These are phyloP conservation scores for Hemicrepidius hirtus DNA, from an alignment of 2,888 invertebrate species.

Conservation along the genomic window DNA sequence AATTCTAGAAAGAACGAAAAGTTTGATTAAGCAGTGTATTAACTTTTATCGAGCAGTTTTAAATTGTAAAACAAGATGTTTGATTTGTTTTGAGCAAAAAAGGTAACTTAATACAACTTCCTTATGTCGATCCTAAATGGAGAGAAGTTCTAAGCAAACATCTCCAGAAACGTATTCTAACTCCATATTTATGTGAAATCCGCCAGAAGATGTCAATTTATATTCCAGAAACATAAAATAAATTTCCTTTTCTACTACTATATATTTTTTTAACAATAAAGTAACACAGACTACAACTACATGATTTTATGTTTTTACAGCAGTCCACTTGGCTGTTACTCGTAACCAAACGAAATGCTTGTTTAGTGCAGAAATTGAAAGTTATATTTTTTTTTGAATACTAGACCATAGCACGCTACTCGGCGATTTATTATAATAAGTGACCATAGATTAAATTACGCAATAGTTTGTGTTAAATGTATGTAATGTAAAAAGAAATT, in stretches of 20 bases:
- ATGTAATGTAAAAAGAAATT: not conserved
- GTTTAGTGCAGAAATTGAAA: conserved; percentile 28
- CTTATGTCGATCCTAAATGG: not conserved
- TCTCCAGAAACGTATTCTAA: not conserved
- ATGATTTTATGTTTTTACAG: conserved; percentile 20
- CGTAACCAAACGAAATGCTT: not conserved
- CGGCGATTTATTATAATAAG: conserved; percentile 19
- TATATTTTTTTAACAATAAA: too few relatives aligned
- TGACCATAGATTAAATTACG: conserved; percentile 16
- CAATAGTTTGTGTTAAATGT: not conserved
- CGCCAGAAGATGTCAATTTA: not conserved
- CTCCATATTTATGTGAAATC: not conserved
- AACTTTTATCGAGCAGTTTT: too few relatives aligned
- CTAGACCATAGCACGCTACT: conserved; percentile 31
- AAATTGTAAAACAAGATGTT: too few relatives aligned
- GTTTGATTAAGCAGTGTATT: too few relatives aligned
- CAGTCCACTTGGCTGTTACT: not conserved
- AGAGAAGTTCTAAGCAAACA: not conserved
- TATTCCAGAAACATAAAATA: conserved; percentile 15
- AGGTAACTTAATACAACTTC: not conserved
- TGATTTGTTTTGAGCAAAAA: not conserved
- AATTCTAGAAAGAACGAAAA: too few relatives aligned
- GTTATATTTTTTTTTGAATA: conserved; percentile 32
- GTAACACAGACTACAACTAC: too few relatives aligned
- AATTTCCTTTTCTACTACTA: not conserved